A percentile compares a stretch with the other conserved stretches of the same genome.
These are phyloP conservation scores for Glomeris marginata DNA, from an alignment of 2,888 invertebrate species.

Conservation along the genomic window DNA sequence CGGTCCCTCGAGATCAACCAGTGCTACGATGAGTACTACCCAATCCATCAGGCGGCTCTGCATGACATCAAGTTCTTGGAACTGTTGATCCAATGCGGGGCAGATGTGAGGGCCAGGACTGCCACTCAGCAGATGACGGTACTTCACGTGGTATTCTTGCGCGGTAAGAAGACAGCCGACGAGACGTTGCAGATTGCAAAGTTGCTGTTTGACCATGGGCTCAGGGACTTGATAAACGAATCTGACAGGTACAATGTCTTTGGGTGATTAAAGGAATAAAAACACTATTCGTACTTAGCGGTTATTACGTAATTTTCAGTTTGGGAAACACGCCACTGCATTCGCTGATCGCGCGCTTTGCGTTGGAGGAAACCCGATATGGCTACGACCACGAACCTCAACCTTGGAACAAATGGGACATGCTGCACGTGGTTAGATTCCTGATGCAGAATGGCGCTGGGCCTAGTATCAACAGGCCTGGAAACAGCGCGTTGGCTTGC, in stretches of 20 bases:
- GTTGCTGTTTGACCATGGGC: conserved; percentile 52
- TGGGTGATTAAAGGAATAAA: too few relatives aligned
- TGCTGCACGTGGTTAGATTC: conserved; percentile 46
- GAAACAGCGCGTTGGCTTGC: conserved; percentile 52
- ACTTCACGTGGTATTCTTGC: conserved; percentile 39
- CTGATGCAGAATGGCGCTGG: conserved; percentile 43
- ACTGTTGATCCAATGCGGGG: conserved; percentile 41
- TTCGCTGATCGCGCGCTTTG: conserved; percentile 42
- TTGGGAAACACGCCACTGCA: conserved; percentile 58
- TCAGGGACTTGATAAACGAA: conserved; percentile 28
- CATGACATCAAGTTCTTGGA: conserved; percentile 51
- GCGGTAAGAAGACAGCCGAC: conserved; percentile 51
- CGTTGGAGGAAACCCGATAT: conserved; percentile 49
- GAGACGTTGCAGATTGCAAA: conserved; percentile 52
- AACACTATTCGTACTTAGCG: too few relatives aligned
- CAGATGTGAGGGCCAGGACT: conserved; percentile 50
- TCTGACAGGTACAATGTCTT: too few relatives aligned
- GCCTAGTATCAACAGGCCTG: conserved; percentile 50
- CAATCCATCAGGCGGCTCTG: conserved; percentile 56
- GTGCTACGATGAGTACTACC: conserved; percentile 58
- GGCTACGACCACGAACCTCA: conserved; percentile 38
- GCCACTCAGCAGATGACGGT: conserved; percentile 53
- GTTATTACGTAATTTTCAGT: conserved; percentile 53
- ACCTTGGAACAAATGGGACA: conserved; percentile 56
- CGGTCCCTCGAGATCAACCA: conserved; percentile 45